Evolutionary conservation across 2,113 vertebrate genomes (phyloP).

Genomic region (Nycticebus coucang): DNA sequence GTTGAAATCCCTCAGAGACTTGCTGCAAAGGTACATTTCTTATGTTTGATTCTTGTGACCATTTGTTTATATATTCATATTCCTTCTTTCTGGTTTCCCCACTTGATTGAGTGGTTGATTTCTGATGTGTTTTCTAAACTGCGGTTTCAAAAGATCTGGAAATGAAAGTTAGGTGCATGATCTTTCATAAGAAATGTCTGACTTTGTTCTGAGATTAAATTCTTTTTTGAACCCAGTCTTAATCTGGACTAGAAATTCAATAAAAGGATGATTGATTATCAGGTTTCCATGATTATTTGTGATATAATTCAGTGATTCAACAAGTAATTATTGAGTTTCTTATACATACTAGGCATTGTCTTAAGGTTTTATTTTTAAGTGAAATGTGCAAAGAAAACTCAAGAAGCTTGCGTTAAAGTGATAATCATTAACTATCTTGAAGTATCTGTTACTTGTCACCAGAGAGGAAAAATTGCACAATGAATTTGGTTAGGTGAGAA

Average conservation of each 20-base stretch:
- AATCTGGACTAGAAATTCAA: not conserved
- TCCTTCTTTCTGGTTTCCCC: not conserved
- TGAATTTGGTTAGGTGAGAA: not conserved
- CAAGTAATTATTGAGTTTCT: not conserved
- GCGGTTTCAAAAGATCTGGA: not conserved
- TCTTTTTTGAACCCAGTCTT: not conserved
- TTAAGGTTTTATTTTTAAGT: not conserved
- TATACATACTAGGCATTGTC: not conserved
- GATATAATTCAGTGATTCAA: not conserved
- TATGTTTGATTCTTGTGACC: not conserved
- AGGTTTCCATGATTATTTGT: not conserved
- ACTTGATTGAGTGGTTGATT: conserved; percentile 4
- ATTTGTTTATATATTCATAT: not conserved
- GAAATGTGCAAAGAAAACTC: not conserved
- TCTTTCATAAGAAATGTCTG: not conserved
- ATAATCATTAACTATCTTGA: conserved; percentile 7
- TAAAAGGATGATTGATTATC: not conserved
- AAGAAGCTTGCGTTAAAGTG: not conserved
- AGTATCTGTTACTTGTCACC: not conserved
- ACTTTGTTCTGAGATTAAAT: not conserved
- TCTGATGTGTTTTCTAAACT: not conserved
- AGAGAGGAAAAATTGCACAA: not conserved
- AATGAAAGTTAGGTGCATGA: not conserved
- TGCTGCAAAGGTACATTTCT: not conserved
- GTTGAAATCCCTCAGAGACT: not conserved